Conservation (phyloP, 2,797 vertebrate species). For the Antennarius maculatus region DNA sequence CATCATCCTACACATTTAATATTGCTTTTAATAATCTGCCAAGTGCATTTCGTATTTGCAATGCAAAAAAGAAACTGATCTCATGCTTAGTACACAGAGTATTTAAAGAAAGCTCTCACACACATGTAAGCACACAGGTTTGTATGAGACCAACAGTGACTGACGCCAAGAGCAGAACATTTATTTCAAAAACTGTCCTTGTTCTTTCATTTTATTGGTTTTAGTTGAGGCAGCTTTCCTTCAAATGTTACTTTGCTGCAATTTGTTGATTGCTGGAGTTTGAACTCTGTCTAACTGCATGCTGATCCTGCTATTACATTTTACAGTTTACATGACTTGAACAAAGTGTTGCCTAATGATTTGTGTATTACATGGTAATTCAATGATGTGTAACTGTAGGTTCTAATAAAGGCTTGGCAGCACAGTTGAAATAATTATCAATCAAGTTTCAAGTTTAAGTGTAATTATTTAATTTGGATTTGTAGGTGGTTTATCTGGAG, state of each 20-base stretch:
- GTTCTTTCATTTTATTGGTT: slow-evolving; percentile 3
- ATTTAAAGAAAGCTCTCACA: too few species aligned
- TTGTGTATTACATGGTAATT: neutral
- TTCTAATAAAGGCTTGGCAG: neutral
- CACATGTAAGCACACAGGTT: neutral
- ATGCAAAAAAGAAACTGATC: too few species aligned
- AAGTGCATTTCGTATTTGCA: too few species aligned
- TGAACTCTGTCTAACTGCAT: neutral
- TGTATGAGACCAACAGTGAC: neutral
- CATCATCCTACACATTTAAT: neutral
- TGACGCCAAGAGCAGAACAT: neutral
- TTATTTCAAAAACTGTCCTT: slow-evolving; percentile 1
- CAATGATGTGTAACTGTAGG: neutral
- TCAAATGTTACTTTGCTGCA: neutral
- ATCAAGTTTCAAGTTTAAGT: too few species aligned
- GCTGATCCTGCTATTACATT: neutral
- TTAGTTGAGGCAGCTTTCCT: slow-evolving; percentile 1
- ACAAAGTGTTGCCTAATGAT: slow-evolving; percentile 1
- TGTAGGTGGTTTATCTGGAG: too few species aligned
- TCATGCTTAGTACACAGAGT: too few species aligned
- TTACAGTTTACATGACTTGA: neutral
- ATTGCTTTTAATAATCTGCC: too few species aligned
- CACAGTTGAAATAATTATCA: too few species aligned
- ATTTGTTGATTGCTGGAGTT: slow-evolving; percentile 14
- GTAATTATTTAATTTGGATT: too few species aligned